Conservation (phyloP, 2,888 invertebrate species). For the Alentia gelatinosa region DNA sequence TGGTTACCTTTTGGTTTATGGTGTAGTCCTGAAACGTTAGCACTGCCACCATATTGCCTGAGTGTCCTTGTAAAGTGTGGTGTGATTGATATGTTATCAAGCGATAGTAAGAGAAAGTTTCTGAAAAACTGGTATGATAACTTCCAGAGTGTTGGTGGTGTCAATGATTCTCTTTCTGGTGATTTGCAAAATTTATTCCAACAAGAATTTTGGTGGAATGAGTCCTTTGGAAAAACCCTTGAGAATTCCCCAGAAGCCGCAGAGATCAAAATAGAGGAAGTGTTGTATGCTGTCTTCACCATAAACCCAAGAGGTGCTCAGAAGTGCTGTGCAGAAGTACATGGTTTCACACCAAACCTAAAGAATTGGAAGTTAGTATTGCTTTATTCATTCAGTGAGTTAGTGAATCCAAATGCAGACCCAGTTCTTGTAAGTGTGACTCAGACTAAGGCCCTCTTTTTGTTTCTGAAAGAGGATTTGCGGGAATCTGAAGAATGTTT, state of each 20-base stretch:
- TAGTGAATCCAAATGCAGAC: not conserved
- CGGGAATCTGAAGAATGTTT: not conserved
- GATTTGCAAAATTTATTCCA: not conserved
- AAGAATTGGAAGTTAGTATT: not conserved
- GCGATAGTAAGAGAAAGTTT: not conserved
- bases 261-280: not conserved
- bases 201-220: no score
- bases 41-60: not conserved
- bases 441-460: not conserved
- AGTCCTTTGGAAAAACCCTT: not conserved
- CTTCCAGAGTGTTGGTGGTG: not conserved
- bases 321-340: not conserved
- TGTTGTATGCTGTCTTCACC: not conserved
- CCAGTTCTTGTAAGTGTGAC: not conserved
- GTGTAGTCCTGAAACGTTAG: not conserved
- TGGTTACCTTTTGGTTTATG: not conserved
- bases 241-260: not conserved
- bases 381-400: not conserved
- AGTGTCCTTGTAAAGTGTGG: not conserved
- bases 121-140: not conserved
- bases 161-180: not conserved
- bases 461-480: not conserved
- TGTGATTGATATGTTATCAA: not conserved
- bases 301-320: not conserved
- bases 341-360: not conserved